Base-by-base conservation (phyloP, 2,113 vertebrate species). In the Heterotilapia buettikoferi region DNA sequence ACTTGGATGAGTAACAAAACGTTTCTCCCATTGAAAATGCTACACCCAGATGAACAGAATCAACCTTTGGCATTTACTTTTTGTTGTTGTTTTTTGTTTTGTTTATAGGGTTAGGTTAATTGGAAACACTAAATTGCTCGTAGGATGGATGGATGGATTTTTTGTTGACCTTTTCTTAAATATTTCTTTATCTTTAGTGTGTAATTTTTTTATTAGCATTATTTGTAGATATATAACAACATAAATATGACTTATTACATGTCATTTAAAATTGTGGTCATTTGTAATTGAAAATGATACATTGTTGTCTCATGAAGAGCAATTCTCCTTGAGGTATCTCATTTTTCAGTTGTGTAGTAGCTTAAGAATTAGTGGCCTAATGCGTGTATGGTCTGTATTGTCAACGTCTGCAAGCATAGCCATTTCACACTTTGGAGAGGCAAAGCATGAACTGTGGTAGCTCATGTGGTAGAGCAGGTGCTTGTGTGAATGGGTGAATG, bases 111-210 rank as follows among this genome's bases (percentile, higher is more conserved):
- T 61, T 61, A 0, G 57, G 57, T 61, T 0, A 61, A 33, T 19
- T 61, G 57, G 29, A 61, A 61, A 61, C 57, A 33, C 57, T 33
- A 61, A 61, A 61, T 61, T 61, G 4, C 56, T 3, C 13, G 3
- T 29, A 0, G 13, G 13, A 57, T 57, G 56, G 13, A 59, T 59
- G 24, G 4, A 59, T 29, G 29, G 14, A 63, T 11, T 11, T 63
- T 63, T 36, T 36, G 59, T 63, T 61, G 14, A 61, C 26, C 26
- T 31, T 11, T 63, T 63, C 59, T 63, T 63, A 63, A 63, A 36
- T 19, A 63, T 63, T 63, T 63, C 6, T 63, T 63, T 33, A 63
- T 63, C 59, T 19, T 63, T 11, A 33, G 16, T 33, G 16, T 63
- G 16, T 11, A 19, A 6, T 11, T 63, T 36, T 36, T 63, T 3